Conservation (phyloP, 2,888 invertebrate genomes). For the Ctena decussata region DNA sequence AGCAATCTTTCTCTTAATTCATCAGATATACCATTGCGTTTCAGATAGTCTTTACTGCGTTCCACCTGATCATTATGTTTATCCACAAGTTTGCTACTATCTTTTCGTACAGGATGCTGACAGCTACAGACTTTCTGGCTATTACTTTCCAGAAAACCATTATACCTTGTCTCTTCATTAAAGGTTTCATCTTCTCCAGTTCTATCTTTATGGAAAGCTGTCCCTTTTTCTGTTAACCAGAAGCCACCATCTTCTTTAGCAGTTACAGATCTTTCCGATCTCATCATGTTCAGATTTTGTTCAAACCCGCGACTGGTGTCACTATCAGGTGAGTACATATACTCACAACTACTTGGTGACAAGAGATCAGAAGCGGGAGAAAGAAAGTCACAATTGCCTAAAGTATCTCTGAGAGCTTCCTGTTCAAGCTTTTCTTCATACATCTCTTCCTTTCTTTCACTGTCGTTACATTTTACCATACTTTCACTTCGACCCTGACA, state of each 20-base stretch:
- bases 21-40: not conserved
- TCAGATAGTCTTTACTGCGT: not conserved
- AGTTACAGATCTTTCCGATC: not conserved
- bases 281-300: not conserved
- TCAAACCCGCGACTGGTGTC: not conserved
- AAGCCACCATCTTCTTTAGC: not conserved
- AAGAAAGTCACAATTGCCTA: not conserved
- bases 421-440: constrained; percentile 23
- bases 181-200: not conserved
- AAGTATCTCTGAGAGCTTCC: not conserved
- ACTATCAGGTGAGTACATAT: not conserved
- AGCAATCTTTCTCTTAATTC: not conserved
- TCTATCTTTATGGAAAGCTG: not conserved
- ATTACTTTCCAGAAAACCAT: not conserved
- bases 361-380: not conserved
- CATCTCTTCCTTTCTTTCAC: not conserved
- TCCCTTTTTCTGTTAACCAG: not conserved
- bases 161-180: not conserved
- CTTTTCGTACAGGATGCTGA: not conserved
- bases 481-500: constrained; percentile 3
- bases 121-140: not conserved
- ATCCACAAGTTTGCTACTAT: not conserved
- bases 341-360: not conserved
- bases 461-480: not conserved
- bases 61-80: not conserved